Evolutionary conservation across 2,113 vertebrate species (phyloP), one percentile per base, ranked within the genome.

Genomic region (Heterochromis multidens): DNA sequence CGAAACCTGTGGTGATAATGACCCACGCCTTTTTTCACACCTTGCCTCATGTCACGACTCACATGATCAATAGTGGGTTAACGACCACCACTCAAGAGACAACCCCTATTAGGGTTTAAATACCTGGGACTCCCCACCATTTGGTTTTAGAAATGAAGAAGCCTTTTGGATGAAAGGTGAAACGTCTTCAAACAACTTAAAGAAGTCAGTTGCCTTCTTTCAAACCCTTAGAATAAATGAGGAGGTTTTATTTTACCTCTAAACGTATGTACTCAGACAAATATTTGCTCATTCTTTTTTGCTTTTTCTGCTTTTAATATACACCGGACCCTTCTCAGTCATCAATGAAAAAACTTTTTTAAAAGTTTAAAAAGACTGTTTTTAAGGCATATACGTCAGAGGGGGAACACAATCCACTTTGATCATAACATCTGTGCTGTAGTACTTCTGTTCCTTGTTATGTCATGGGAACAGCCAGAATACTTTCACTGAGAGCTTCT

Each of bases 371-470:
- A 3, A 16, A 21, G 76, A 29, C 10, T 25, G 19, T 89, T 87
- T 81, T 85, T 25, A 76, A 60, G 57, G 67, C 40, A 23, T 40
- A 74, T 58, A 43, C 5, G 16, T 87, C 72, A 67, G 54, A 54
- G 10, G 63, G 43, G 81, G 79, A 90, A 88, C 79, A 92, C 83
- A 79, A 85, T 84, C 79, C 85, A 82, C 91, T 93, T 90, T 92
- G 86, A 95, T 93, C 74, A 81, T 67, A 84, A 81, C 89, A 93
- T 90, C 87, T 91, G 91, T 86, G 88, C 92, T 49, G n/a, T 65
- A 56, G 85, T 80, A 80, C 87, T 72, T 89, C 74, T 86, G 88
- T 65, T 92, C 37, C 76, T 67, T 84, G 60, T 93, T 88, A 79
- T 88, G 62, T 85, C 87, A 65, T 84, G 90, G 84, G 84, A 91